These are phyloP conservation scores for Machaerirhynchus nigripectus DNA, from an alignment of 2,113 vertebrate species.

Conservation along the genomic window DNA sequence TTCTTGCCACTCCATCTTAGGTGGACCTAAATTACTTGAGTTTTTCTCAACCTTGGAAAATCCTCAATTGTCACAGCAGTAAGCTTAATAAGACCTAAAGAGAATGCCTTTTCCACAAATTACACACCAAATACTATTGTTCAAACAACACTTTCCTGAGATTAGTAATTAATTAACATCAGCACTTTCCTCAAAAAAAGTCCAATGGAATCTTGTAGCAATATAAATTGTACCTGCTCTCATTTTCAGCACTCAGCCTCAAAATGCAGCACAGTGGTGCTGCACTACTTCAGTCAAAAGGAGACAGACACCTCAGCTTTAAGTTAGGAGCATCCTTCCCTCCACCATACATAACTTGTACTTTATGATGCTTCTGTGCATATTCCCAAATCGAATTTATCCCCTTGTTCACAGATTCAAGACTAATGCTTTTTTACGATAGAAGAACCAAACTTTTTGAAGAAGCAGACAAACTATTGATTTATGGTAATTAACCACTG, in stretches of 20 bases:
- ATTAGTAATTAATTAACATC: not conserved
- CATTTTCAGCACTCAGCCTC: not conserved
- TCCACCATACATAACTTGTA: not conserved
- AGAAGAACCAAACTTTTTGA: too few relatives aligned
- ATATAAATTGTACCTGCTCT: not conserved
- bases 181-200: not conserved
- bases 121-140: not conserved
- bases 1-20: not conserved
- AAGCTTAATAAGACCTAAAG: not conserved
- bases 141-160: not conserved
- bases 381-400: not conserved
- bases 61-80: not conserved
- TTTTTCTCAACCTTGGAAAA: not conserved
- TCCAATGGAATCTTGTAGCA: not conserved
- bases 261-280: not conserved
- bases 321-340: not conserved
- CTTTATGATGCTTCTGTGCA: not conserved
- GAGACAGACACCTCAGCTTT: not conserved
- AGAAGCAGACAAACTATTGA: conserved; percentile 30
- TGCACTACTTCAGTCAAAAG: not conserved
- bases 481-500: conserved; percentile 33
- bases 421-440: not conserved
- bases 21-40: not conserved
- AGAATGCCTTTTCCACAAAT: not conserved
- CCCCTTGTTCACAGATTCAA: not conserved